A percentile compares a stretch with the other conserved stretches of the same genome.
Conservation (phyloP, 2,797 vertebrate genomes). For the Sebastiscus albofasciatus region DNA sequence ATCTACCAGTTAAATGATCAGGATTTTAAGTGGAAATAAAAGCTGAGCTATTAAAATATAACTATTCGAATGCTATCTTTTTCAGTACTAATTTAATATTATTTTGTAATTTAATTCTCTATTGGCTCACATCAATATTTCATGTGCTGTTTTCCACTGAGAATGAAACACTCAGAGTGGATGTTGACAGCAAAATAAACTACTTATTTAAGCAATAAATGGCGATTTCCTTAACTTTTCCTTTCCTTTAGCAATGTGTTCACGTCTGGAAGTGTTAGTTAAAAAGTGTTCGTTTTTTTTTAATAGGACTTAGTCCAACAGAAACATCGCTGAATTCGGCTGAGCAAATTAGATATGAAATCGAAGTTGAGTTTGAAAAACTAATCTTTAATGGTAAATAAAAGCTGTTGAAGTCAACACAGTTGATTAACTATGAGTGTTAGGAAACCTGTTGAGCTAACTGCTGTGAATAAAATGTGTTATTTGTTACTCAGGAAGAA, state of each 20-base stretch:
- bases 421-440: neutral
- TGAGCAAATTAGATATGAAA: too few species aligned
- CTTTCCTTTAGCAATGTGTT: too few species aligned
- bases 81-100: fast-evolving
- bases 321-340: too few species aligned
- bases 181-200: neutral
- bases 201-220: neutral
- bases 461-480: neutral
- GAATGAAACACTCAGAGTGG: neutral
- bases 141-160: neutral
- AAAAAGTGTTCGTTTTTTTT: too few species aligned
- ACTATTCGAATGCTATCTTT: neutral
- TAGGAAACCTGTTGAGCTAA: neutral
- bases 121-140: neutral
- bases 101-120: neutral
- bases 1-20: neutral
- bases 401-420: neutral
- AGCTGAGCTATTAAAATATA: neutral
- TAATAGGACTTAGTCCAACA: neutral
- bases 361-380: too few species aligned
- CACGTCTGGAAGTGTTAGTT: too few species aligned
- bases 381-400: too few species aligned
- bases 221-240: neutral
- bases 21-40: neutral
- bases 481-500: slow-evolving; percentile 87